These are phyloP conservation scores for Cataglyphis livida DNA, from an alignment of 2,888 invertebrate species.

Conservation along the genomic window DNA sequence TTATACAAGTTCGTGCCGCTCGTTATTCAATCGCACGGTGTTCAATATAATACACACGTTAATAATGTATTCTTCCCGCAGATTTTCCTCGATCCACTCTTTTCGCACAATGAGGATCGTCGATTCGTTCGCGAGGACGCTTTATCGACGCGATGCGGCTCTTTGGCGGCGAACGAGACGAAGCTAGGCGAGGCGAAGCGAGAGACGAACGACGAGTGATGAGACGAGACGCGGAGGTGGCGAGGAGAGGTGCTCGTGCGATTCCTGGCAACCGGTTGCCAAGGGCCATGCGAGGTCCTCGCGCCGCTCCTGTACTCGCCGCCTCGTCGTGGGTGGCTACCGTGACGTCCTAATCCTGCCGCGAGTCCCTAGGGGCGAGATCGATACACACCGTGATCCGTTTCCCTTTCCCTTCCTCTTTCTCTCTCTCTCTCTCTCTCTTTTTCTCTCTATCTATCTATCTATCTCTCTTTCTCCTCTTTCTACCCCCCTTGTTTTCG, in stretches of 20 bases:
- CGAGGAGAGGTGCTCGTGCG: constrained; percentile 6
- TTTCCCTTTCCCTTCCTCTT: constrained; percentile 73
- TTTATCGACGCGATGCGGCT: constrained; percentile 13
- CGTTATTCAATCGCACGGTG: not conserved
- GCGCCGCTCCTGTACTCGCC: constrained; percentile 70
- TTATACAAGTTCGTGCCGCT: not conserved
- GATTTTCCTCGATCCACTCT: not conserved
- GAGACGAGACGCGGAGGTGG: not conserved
- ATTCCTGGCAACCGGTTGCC: constrained; percentile 64
- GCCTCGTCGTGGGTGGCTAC: constrained; percentile 74
- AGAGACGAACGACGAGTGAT: not conserved
- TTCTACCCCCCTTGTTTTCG: constrained; percentile 65
- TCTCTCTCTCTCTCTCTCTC: constrained; percentile 35
- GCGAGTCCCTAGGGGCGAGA: constrained; percentile 79
- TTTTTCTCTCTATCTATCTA: too few species aligned
- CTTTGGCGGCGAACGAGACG: not conserved
- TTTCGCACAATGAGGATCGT: constrained; percentile 11
- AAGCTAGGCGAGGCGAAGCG: not conserved
- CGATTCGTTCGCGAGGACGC: constrained; percentile 22
- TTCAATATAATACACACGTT: not conserved
- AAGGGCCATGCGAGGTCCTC: constrained; percentile 66
- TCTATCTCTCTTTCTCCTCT: constrained; percentile 23
- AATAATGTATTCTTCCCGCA: not conserved
- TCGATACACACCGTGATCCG: constrained; percentile 78
- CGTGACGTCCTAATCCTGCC: constrained; percentile 78